These are phyloP conservation scores for Cyrtodaria siliqua DNA, from an alignment of 2,888 invertebrate genomes.

Conservation along the genomic window DNA sequence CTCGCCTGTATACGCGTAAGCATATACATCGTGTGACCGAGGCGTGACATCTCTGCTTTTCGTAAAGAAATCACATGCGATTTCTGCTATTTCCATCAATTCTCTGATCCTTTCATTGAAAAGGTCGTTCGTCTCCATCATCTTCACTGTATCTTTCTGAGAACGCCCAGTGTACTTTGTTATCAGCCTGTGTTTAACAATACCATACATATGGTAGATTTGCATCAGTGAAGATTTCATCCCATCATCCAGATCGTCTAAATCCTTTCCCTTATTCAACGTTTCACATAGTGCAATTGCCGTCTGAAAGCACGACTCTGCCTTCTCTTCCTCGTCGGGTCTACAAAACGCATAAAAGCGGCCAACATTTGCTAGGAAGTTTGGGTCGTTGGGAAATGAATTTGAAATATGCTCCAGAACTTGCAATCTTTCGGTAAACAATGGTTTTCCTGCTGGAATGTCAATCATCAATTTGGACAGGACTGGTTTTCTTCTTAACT, in stretches of 20 bases:
- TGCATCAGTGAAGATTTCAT: slow-evolving; percentile 61
- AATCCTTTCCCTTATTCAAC: slow-evolving; percentile 19
- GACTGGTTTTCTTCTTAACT: slow-evolving; percentile 31
- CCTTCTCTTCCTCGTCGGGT: slow-evolving; percentile 54
- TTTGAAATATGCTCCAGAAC: slow-evolving; percentile 51
- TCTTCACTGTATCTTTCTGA: slow-evolving; percentile 34
- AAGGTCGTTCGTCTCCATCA: slow-evolving; percentile 4
- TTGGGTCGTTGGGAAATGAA: slow-evolving; percentile 63
- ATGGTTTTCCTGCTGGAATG: slow-evolving; percentile 54
- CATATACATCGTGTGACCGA: slow-evolving; percentile 36
- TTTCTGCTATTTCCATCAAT: slow-evolving; percentile 42
- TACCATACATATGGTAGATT: slow-evolving; percentile 72
- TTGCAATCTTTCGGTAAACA: slow-evolving; percentile 63
- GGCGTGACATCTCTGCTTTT: slow-evolving; percentile 59
- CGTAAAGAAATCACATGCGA: slow-evolving; percentile 60
- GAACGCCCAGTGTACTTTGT: slow-evolving; percentile 43
- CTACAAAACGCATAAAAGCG: slow-evolving; percentile 60
- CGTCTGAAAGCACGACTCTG: slow-evolving; percentile 48
- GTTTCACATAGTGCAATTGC: slow-evolving; percentile 56
- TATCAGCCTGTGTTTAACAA: slow-evolving; percentile 55
- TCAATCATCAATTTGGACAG: slow-evolving; percentile 65
- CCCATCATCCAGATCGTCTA: slow-evolving; percentile 46
- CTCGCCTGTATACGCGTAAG: slow-evolving; percentile 63
- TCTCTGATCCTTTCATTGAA: slow-evolving; percentile 37
- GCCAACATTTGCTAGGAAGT: slow-evolving; percentile 61